A percentile compares a stretch with the other conserved stretches of the same genome.
Conservation (phyloP, 2,113 vertebrate species). For the Epinephelus lanceolatus region DNA sequence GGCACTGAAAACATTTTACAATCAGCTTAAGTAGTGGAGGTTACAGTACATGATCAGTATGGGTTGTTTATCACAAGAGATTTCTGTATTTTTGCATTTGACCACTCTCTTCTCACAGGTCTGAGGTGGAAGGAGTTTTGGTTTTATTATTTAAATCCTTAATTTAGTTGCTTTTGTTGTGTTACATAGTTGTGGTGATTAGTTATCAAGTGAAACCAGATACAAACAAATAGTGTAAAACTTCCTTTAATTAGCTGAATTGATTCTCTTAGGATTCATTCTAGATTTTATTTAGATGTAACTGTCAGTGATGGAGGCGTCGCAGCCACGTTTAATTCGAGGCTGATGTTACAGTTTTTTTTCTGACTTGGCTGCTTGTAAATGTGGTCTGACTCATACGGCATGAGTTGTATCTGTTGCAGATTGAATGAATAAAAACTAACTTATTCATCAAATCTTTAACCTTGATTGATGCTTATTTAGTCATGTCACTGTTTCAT, state of each 20-base stretch:
- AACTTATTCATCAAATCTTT: too few species aligned
- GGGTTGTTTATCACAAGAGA: background rate
- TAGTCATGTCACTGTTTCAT: too few species aligned
- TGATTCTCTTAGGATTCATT: background rate
- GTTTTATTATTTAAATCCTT: too few species aligned
- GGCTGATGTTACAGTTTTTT: background rate
- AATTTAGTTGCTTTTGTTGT: background rate
- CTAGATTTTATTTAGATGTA: background rate
- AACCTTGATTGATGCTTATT: too few species aligned
- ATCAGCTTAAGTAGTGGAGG: too few species aligned
- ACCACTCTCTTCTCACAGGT: background rate
- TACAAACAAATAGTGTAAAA: background rate
- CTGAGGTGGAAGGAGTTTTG: background rate
- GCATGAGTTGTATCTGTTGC: background rate
- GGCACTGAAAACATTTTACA: background rate
- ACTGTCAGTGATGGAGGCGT: background rate
- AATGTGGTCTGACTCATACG: background rate
- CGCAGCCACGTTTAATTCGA: background rate
- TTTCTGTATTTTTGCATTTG: background rate
- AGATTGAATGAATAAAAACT: background rate
- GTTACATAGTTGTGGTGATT: background rate
- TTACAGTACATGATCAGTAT: background rate
- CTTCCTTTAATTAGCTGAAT: background rate
- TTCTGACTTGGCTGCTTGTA: background rate
- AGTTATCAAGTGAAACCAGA: background rate